Base-by-base conservation (phyloP, 1,140 invertebrate genomes). In the Arion vulgaris region DNA sequence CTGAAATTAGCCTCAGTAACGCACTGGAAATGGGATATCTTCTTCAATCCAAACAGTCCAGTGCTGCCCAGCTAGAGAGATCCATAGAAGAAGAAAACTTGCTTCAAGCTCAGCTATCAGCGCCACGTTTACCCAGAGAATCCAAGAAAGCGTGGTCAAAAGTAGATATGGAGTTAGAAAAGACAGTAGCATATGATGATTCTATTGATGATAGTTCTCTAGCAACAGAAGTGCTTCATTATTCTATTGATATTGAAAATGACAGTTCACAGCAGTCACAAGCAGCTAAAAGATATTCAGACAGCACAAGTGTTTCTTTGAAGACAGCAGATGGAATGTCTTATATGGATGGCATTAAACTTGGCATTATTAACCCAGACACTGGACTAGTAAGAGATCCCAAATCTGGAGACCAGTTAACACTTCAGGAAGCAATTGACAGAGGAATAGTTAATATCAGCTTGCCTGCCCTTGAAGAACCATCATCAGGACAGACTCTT, bases 351-450 rank as follows among this genome's bases (percentile, higher is more conserved):
- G 91, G 89, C 38, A 79, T 89, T 26, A 90, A 97, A 90, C 93
- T 95, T 85, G 95, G 96, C 86, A 93, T 97, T 73, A 94, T 98
- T 85, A 96, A 96, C 87, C 94, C 95, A 73, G 94, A 95, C 38
- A 89, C 88, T 79, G 95, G 95, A 73, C 95, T 94, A 88, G 95
- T 99, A 82, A 93, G 94, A 51, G 97, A 98, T 89, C 96, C 97
- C 0, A 94, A 95, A 77, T 96, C 95, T 86, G 94, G 95, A 83
- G 93, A 94, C 11, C 95, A 95, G 86, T 92, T 97, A 32, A 95
- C 95, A 81, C 95, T 99, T 83, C 92, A 97, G 75, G 95, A 98
- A 92, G 96, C 97, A 19, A 95, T 98, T 76, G 94, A 94, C 23
- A 93, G 93, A 41, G 97, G 97, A n/a, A 95, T 91, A 36, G 86